These are phyloP conservation scores for Drosophila putrida DNA, from an alignment of 2,888 invertebrate genomes.

Conservation along the genomic window DNA sequence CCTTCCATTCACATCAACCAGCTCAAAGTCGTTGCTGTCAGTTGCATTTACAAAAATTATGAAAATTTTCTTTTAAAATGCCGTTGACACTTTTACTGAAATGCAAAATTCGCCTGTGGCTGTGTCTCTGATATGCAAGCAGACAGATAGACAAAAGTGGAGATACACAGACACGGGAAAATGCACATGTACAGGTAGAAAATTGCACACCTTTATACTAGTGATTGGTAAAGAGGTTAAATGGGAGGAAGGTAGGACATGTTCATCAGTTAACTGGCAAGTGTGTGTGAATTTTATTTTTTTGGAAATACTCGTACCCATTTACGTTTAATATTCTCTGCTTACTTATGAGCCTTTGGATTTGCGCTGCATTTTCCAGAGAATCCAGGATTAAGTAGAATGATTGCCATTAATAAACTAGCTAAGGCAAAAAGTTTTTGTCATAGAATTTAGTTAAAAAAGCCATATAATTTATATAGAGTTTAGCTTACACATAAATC, in stretches of 20 bases:
- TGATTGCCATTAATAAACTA: background rate
- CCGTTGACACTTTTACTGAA: conserved; percentile 59
- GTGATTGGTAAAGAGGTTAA: background rate
- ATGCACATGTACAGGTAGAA: conserved; percentile 18
- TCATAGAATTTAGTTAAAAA: background rate
- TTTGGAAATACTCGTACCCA: background rate
- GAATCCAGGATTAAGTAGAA: background rate
- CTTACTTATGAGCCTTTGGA: background rate
- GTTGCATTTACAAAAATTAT: conserved; percentile 58
- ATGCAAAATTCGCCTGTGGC: conserved; percentile 50
- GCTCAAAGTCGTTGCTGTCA: conserved; percentile 49
- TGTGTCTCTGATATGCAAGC: conserved; percentile 39
- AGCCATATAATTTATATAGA: background rate
- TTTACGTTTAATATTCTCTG: background rate
- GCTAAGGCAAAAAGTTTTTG: background rate
- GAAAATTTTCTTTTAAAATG: conserved; percentile 52
- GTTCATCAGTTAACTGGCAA: conserved; percentile 23
- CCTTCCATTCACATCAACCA: background rate
- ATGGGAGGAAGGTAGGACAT: background rate
- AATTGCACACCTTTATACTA: conserved; percentile 28
- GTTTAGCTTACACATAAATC: background rate
- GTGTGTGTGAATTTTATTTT: background rate
- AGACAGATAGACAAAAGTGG: conserved; percentile 14
- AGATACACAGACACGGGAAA: conserved; percentile 14
- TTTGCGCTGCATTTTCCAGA: background rate